phyloP scores from a whole-genome alignment of 1,140 invertebrate genomes.

The Aphaenogaster rudis region DNA sequence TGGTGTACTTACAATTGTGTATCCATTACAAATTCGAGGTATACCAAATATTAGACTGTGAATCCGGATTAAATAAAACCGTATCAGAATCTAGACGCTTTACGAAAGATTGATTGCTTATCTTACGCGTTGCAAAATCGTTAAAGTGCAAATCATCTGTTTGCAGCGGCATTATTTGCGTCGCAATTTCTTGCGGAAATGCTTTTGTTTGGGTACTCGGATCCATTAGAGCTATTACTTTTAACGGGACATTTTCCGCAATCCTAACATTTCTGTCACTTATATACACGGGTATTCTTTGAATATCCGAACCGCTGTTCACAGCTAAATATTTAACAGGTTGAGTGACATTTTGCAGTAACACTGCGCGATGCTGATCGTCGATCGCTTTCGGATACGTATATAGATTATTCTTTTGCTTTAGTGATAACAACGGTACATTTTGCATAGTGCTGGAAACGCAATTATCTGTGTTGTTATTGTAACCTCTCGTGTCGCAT shows the following conservation, averaged over 20 bases:
- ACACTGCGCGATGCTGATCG: not conserved
- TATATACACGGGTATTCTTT: conserved; percentile 33
- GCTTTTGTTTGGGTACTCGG: not conserved
- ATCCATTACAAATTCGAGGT: not conserved
- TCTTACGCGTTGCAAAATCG: not conserved
- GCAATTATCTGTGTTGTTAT: not conserved
- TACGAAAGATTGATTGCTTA: not conserved
- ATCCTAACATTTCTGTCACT: not conserved
- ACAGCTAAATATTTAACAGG: conserved; percentile 40
- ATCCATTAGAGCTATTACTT: conserved; percentile 19
- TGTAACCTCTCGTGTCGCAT: not conserved
- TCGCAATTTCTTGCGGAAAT: conserved; percentile 12
- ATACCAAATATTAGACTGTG: not conserved
- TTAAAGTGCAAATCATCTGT: not conserved
- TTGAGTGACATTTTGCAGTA: conserved; percentile 22
- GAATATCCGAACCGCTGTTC: not conserved
- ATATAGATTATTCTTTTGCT: not conserved
- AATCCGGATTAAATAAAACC: not conserved
- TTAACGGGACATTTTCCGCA: conserved; percentile 12
- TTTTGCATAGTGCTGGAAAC: not conserved
- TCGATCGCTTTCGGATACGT: not conserved
- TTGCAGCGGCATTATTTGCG: not conserved
- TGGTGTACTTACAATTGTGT: not conserved
- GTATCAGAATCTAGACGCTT: not conserved
- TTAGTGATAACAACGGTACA: not conserved